Conservation (phyloP, 2,888 invertebrate species). For the Fabriciana adippe region DNA sequence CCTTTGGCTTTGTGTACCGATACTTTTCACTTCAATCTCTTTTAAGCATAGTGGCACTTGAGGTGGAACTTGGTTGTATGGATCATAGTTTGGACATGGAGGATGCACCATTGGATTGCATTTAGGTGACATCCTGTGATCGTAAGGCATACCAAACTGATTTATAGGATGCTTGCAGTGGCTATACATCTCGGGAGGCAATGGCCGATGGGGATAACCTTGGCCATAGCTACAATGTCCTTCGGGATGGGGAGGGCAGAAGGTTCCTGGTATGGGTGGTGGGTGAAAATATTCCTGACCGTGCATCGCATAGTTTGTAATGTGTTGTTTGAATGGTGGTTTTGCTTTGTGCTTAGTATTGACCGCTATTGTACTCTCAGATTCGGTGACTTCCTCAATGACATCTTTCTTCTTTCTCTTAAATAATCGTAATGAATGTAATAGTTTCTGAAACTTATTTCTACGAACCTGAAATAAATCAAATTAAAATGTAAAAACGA, state of each 20-base stretch:
- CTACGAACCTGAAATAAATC: slow-evolving; percentile 53
- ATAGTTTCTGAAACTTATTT: slow-evolving; percentile 56
- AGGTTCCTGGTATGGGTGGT: slow-evolving; percentile 47
- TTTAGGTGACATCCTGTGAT: slow-evolving; percentile 25
- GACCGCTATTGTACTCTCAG: slow-evolving; percentile 54
- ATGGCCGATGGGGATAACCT: slow-evolving; percentile 29
- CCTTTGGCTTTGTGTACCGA: slow-evolving; percentile 68
- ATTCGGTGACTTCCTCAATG: slow-evolving; percentile 63
- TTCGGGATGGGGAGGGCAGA: slow-evolving; percentile 33
- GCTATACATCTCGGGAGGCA: slow-evolving; percentile 21
- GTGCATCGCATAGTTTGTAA: slow-evolving; percentile 64
- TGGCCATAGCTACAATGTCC: slow-evolving; percentile 37
- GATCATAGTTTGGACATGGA: slow-evolving; percentile 37
- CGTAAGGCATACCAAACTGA: slow-evolving; percentile 31
- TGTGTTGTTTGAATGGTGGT: slow-evolving; percentile 58
- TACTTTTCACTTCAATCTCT: slow-evolving; percentile 73
- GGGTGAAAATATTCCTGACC: slow-evolving; percentile 57
- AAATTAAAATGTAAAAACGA: background rate
- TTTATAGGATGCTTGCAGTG: slow-evolving; percentile 30
- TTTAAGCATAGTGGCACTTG: slow-evolving; percentile 68
- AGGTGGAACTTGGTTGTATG: slow-evolving; percentile 45
- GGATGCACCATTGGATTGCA: slow-evolving; percentile 17
- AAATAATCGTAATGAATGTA: slow-evolving; percentile 57
- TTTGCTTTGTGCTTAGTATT: slow-evolving; percentile 45
- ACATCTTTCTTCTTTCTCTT: slow-evolving; percentile 62